Base-by-base conservation (phyloP, 2,113 vertebrate genomes). In the Platanista minor region DNA sequence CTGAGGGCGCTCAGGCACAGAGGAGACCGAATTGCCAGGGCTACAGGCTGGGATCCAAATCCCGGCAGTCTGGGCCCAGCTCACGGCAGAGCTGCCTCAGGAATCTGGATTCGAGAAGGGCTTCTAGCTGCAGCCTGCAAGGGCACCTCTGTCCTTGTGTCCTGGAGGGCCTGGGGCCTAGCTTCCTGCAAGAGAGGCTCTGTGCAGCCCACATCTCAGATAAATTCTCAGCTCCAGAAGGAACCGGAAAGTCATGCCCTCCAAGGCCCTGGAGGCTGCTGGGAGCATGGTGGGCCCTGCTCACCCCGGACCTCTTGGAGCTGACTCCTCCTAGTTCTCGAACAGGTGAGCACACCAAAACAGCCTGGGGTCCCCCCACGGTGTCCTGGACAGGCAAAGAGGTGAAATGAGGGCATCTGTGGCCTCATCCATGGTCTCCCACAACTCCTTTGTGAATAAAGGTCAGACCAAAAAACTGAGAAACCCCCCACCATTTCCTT, bases 351-450 rank as follows among this genome's bases (percentile, higher is more conserved):
- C 54, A 66, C 29, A 20, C 6, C 27, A 5, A 21, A 43, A 54
- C 2, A 3, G 54, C n/a, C 7, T 0, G 0, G 36, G 12, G 18
- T 36, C 33, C 33, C 0, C 20, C 71, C 8, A 2, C 1, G 21
- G 46, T 0, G 8, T 23, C 8, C 62, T 4, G 8, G 21, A 11
- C 3, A 1, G 0, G 23, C 36, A 41, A 29, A 71, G 54, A 17
- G 88, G 52, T 8, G 25, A 90, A n/a, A 4, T 1, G 29, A 49
- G 8, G 0, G 33, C 54, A 17, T 6, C 39, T 64, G 64, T 25
- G 78, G 41, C 78, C 67, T 29, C 0, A 3, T 8, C 71, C 52
- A 21, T 0, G 1, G 57, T 31, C 27, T 39, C n/a, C 41, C 54
- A 25, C 62, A 61, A 46, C 12, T 21, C 59, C 20, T 46, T 62